phyloP scores from a whole-genome alignment of 2,113 vertebrate species.

The Pseudopodoces humilis region DNA sequence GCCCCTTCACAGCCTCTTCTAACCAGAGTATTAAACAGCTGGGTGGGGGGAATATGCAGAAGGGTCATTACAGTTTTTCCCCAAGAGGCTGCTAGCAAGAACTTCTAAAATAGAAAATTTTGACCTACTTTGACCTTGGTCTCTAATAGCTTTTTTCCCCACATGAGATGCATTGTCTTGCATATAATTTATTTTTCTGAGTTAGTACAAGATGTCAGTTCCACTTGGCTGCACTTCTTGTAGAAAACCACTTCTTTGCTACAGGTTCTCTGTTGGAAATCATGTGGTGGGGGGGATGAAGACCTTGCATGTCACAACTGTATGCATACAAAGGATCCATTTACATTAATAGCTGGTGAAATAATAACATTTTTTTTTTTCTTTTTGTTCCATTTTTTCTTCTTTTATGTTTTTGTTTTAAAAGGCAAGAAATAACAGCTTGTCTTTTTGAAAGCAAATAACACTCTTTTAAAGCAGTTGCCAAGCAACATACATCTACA shows the following conservation, averaged over 20 bases:
- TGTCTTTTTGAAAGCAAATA: constrained; percentile 73
- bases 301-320: background rate
- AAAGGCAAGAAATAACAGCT: constrained; percentile 68
- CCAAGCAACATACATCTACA: constrained; percentile 76
- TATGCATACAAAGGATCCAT: background rate
- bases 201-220: constrained; percentile 7
- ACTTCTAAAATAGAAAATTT: background rate
- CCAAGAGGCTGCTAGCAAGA: background rate
- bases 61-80: background rate
- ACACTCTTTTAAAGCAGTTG: constrained; percentile 75
- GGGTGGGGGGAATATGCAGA: accelerated
- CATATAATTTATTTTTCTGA: constrained; percentile 16
- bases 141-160: background rate
- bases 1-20: background rate
- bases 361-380: background rate
- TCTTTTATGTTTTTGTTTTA: constrained; percentile 72
- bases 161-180: background rate
- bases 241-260: background rate
- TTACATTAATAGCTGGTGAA: constrained; percentile 12
- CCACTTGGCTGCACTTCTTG: background rate
- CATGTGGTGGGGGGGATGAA: background rate
- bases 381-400: background rate
- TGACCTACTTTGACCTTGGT: background rate
- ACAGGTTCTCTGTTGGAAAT: background rate
- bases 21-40: background rate